Percentiles rank a stretch among this genome's conserved stretches.
These are phyloP conservation scores for Ladona fulva DNA, from an alignment of 1,140 invertebrate genomes.

Conservation along the genomic window DNA sequence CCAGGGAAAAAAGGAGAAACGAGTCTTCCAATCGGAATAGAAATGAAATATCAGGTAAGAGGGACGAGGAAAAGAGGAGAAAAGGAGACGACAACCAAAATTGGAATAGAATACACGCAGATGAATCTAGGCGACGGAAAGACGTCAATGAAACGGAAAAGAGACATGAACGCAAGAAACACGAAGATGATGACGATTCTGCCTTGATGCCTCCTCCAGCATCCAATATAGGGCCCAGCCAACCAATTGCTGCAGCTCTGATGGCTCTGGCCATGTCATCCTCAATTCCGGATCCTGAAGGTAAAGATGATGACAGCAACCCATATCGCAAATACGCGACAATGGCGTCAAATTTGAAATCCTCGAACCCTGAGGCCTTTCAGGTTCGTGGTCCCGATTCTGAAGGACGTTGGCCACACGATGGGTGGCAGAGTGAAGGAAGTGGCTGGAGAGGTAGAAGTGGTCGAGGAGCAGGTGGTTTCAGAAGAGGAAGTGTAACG, in stretches of 20 bases:
- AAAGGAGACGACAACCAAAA: background rate
- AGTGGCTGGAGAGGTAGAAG: background rate
- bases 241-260: background rate
- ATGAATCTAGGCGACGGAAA: too few relatives aligned
- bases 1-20: background rate
- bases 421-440: background rate
- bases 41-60: background rate
- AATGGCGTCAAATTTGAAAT: background rate
- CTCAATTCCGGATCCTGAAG: background rate
- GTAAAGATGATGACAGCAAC: slow-evolving; percentile 1
- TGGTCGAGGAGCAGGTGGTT: background rate
- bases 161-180: background rate
- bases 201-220: background rate
- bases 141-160: background rate
- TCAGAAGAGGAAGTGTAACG: background rate
- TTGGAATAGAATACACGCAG: too few relatives aligned
- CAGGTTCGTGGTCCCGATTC: background rate
- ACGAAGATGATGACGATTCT: background rate
- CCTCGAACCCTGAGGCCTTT: slow-evolving; percentile 7
- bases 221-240: background rate
- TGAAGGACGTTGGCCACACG: background rate
- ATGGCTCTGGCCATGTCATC: background rate
- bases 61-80: background rate
- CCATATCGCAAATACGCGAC: background rate
- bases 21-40: background rate